phyloP scores from a whole-genome alignment of 2,888 invertebrate genomes.

The Noctua pronuba region DNA sequence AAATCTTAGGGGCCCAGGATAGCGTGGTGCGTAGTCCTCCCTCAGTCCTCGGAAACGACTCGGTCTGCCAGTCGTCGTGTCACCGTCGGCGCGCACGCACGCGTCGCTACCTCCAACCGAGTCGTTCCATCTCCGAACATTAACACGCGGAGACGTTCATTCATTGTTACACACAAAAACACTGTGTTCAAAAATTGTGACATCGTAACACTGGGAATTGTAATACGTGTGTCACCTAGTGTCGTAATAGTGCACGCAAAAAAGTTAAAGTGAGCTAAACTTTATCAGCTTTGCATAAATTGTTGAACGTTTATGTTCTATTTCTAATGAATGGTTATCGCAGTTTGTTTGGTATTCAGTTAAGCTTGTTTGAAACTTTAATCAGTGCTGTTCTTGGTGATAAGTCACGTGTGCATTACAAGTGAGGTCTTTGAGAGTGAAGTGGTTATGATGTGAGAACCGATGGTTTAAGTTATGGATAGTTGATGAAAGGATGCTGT shows the following conservation, averaged over 20 bases:
- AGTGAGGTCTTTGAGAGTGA: constrained; percentile 7
- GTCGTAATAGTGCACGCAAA: constrained; percentile 22
- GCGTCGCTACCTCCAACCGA: constrained; percentile 38
- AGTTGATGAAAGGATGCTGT: constrained; percentile 53
- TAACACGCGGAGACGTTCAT: constrained; percentile 62
- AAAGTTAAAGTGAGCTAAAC: constrained; percentile 31
- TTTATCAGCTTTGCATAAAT: constrained; percentile 54
- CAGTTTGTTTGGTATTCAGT: constrained; percentile 29
- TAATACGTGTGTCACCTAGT: neutral
- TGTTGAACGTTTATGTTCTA: constrained; percentile 51
- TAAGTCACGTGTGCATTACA: constrained; percentile 41
- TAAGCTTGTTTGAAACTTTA: constrained; percentile 55
- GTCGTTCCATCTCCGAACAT: constrained; percentile 33
- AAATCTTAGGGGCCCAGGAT: constrained; percentile 65
- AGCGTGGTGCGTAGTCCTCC: constrained; percentile 70
- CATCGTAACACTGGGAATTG: constrained; percentile 1
- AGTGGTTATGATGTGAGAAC: constrained; percentile 26
- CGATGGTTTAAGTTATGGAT: constrained; percentile 42
- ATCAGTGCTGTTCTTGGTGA: constrained; percentile 40
- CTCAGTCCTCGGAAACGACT: constrained; percentile 68
- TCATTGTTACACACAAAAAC: constrained; percentile 45
- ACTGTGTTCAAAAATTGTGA: constrained; percentile 24
- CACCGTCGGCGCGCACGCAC: constrained; percentile 71
- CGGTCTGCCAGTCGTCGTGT: constrained; percentile 75
- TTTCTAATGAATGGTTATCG: constrained; percentile 59